phyloP scores from a whole-genome alignment of 2,888 invertebrate genomes.

The Heteromurus nitidus region DNA sequence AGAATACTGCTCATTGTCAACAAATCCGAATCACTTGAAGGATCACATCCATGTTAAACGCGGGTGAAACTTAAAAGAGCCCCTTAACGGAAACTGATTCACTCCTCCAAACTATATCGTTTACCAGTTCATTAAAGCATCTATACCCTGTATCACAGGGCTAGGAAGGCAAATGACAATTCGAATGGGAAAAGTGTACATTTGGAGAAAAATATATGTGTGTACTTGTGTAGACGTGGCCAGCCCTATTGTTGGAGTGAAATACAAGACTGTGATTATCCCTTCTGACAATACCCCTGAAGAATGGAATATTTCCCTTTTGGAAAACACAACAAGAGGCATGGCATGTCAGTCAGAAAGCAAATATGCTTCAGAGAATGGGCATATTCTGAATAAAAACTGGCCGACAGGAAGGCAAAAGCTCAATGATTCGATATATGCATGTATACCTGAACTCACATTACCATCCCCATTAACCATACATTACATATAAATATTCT shows the following conservation, averaged over 20 bases:
- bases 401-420: conserved; percentile 38
- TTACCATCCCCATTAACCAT: no score
- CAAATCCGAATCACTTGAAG: no score
- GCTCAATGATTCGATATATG: conserved; percentile 10
- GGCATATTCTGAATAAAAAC: conserved; percentile 4
- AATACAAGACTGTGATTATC: conserved; percentile 56
- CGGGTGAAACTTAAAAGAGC: no score
- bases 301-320: conserved; percentile 24
- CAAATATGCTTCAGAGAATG: not conserved
- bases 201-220: conserved; percentile 19
- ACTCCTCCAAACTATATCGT: conserved; percentile 12
- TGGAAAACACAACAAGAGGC: not conserved
- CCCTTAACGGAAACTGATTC: no score
- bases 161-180: not conserved
- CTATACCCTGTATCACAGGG: no score
- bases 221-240: conserved; percentile 20
- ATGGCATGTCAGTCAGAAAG: conserved; percentile 20
- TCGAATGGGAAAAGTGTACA: not conserved
- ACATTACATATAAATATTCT: not conserved
- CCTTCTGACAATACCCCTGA: conserved; percentile 24
- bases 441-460: not conserved
- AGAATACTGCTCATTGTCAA: no score
- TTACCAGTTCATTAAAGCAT: conserved; percentile 39
- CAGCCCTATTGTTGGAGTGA: conserved; percentile 39
- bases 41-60: no score